phyloP scores from a whole-genome alignment of 2,797 vertebrate species.

The Lerista edwardsae region DNA sequence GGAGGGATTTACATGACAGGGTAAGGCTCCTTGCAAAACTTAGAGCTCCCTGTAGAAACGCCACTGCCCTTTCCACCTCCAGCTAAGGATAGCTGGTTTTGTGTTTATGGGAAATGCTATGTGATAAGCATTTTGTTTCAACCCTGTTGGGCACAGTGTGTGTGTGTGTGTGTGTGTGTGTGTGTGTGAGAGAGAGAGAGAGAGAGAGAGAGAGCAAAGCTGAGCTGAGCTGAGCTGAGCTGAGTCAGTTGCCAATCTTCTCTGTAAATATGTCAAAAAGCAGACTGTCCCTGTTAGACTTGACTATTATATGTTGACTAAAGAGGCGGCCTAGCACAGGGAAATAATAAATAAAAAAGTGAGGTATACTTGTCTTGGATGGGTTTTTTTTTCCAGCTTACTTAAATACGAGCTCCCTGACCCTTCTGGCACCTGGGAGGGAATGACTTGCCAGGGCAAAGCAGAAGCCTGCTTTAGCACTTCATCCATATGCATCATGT shows the following conservation, averaged over 20 bases:
- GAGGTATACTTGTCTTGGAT: slow-evolving; percentile 70
- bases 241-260: slow-evolving; percentile 47
- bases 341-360: slow-evolving; percentile 73
- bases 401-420: slow-evolving; percentile 63
- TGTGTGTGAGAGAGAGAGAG: no score
- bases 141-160: background rate
- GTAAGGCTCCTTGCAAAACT: no score
- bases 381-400: slow-evolving; percentile 75
- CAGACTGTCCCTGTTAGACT: slow-evolving; percentile 58
- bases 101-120: background rate
- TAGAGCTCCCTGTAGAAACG: no score
- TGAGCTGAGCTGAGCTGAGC: no score
- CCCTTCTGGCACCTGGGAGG: slow-evolving; percentile 66
- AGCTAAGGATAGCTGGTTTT: slow-evolving; percentile 32
- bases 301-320: slow-evolving; percentile 67
- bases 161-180: background rate
- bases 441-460: slow-evolving; percentile 74
- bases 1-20: no score
- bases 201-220: background rate
- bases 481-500: slow-evolving; percentile 76
- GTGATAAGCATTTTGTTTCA: background rate
- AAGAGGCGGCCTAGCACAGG: slow-evolving; percentile 55
- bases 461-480: slow-evolving; percentile 73
- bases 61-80: no score
- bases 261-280: slow-evolving; percentile 38